These are phyloP conservation scores for Tipula confusa DNA, from an alignment of 2,888 invertebrate species.

Conservation along the genomic window DNA sequence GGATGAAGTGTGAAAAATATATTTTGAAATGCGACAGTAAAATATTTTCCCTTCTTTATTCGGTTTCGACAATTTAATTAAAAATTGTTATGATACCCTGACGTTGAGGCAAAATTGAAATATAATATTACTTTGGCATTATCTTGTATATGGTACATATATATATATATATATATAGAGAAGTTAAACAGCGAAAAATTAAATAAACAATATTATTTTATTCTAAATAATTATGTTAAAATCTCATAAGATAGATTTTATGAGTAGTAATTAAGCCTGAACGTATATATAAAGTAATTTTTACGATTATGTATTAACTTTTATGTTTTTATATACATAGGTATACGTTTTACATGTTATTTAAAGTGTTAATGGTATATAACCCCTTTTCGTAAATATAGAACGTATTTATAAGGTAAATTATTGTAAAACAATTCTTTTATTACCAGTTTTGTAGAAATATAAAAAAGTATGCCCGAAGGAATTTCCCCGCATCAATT, in stretches of 20 bases:
- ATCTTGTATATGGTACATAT: too few species aligned
- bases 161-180: neutral
- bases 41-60: too few species aligned
- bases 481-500: neutral
- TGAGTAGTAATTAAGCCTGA: neutral
- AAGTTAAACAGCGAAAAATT: neutral
- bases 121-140: neutral
- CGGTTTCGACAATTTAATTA: too few species aligned
- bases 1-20: too few species aligned
- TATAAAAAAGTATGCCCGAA: constrained; percentile 7
- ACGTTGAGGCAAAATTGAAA: too few species aligned
- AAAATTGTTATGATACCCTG: too few species aligned
- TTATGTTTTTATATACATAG: neutral
- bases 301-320: neutral
- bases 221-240: neutral
- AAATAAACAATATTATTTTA: neutral
- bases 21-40: too few species aligned
- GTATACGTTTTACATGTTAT: too few species aligned
- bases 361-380: neutral
- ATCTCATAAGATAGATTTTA: constrained; percentile 12
- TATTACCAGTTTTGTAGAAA: constrained; percentile 1
- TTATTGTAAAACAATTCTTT: constrained; percentile 3
- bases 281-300: neutral
- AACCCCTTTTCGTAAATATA: too few species aligned
- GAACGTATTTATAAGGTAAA: neutral